phyloP scores from a whole-genome alignment of 2,113 vertebrate species.

The Furnarius figulus region DNA sequence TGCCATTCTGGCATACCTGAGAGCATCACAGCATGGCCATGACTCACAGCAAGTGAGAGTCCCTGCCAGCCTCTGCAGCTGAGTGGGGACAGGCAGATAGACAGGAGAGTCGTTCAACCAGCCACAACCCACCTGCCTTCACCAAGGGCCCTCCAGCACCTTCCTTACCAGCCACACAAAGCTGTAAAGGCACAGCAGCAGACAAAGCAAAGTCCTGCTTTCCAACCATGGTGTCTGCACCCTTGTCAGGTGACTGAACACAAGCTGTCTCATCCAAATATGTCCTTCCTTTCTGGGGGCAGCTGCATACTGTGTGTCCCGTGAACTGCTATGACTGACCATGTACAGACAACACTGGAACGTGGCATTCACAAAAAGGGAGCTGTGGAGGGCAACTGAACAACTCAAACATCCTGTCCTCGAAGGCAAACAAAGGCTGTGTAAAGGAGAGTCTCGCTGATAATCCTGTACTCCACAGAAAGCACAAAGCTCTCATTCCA shows the following conservation, averaged over 20 bases:
- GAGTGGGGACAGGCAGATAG: rapidly evolving
- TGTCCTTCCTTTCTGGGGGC: not conserved
- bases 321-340: not conserved
- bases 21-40: not conserved
- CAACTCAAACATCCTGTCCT: not conserved
- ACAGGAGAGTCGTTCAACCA: not conserved
- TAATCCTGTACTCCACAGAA: not conserved
- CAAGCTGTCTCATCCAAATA: not conserved
- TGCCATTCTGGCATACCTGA: not conserved
- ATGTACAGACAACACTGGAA: not conserved
- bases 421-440: not conserved
- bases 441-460: not conserved
- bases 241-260: not conserved
- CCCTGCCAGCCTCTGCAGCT: not conserved
- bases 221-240: not conserved
- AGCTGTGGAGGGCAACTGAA: not conserved
- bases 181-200: not conserved
- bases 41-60: not conserved
- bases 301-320: not conserved
- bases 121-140: not conserved
- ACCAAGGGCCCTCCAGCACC: not conserved
- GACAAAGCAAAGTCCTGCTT: not conserved
- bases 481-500: not conserved
- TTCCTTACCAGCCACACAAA: not conserved
- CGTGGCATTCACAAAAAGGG: not conserved